Conservation (phyloP, 1,140 invertebrate species). For the Pygmarrhopalites habei region DNA sequence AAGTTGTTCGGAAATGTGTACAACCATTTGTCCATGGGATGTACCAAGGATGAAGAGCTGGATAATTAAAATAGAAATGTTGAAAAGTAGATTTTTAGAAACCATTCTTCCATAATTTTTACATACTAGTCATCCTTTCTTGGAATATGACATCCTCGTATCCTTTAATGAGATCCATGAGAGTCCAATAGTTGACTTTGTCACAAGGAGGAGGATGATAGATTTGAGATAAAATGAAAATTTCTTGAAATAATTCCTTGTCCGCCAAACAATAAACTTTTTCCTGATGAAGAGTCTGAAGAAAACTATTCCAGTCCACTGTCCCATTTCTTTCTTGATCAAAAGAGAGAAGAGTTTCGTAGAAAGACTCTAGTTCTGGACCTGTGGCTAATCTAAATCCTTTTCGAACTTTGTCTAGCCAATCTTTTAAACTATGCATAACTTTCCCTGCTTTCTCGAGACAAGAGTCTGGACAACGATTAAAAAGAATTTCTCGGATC, state of each 20-base stretch:
- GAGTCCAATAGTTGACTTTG: constrained; percentile 25
- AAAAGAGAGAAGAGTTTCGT: neutral
- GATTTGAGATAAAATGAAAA: constrained; percentile 21
- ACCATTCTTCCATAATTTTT: too few relatives aligned
- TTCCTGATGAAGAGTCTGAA: neutral
- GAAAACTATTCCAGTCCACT: constrained; percentile 29
- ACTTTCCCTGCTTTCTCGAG: constrained; percentile 18
- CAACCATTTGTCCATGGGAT: constrained; percentile 29
- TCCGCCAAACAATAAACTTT: constrained; percentile 13
- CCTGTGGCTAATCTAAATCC: constrained; percentile 16
- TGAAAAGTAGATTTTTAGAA: too few relatives aligned
- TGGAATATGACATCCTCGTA: constrained; percentile 28
- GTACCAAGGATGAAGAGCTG: constrained; percentile 30
- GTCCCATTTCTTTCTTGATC: constrained; percentile 22
- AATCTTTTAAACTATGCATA: constrained; percentile 26
- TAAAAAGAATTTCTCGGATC: constrained; percentile 33
- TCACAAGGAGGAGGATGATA: constrained; percentile 32
- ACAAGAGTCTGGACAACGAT: constrained; percentile 27
- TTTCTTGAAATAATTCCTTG: constrained; percentile 24
- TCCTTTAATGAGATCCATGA: constrained; percentile 34
- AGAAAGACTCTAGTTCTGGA: constrained; percentile 26
- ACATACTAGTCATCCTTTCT: constrained; percentile 29
- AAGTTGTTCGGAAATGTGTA: constrained; percentile 35
- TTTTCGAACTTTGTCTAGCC: constrained; percentile 27
- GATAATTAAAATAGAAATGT: constrained; percentile 13